Base-by-base conservation (phyloP, 2,113 vertebrate species). In the Rutilus rutilus region DNA sequence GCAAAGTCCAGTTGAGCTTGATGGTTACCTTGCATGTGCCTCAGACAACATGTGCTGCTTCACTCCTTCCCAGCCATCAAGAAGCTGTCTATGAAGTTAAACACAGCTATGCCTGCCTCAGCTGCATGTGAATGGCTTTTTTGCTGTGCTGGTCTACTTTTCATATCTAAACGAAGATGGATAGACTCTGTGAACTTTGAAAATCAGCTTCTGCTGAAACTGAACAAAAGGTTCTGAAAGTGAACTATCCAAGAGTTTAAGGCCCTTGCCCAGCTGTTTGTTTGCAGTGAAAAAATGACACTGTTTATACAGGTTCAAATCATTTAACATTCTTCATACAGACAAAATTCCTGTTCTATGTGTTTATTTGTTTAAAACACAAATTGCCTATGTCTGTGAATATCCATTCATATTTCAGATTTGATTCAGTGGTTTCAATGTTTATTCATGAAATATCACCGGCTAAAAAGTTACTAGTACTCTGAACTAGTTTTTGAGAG, bases 71-170 rank as follows among this genome's bases (percentile, higher is more conserved):
- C 5, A 39, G 6, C 1, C 36, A 39, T 39, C 36, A 39, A 62
- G 36, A 82, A 69, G 75, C 57, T 78, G 15, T 79, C 60, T 57
- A 0, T 57, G 1, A 78, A 57, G 7, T 10, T 36, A 17, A 78
- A 78, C 62, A 86, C 75, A 23, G 25, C 33, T 6, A 30, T 85
- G 27, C 76, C 39, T 79, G 83, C 83, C 36, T 85, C 39, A 30
- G 83, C 84, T 69, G 39, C 76, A 1, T 54, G 62, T 27, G 39
- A 85, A 42, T 39, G 10, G 27, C 83, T 80, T 50, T 78, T 80
- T 52, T 69, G 84, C 45, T 36, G 60, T 79, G 76, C 60, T 79
- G 65, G 47, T 52, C 23, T 42, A n/a, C 11, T 73, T 5, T 86
- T 78, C 30, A 57, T 45, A 64, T 2, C 30, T 11, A 80, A 27